phyloP scores from a whole-genome alignment of 2,888 invertebrate genomes.

The Craniophora ligustri region DNA sequence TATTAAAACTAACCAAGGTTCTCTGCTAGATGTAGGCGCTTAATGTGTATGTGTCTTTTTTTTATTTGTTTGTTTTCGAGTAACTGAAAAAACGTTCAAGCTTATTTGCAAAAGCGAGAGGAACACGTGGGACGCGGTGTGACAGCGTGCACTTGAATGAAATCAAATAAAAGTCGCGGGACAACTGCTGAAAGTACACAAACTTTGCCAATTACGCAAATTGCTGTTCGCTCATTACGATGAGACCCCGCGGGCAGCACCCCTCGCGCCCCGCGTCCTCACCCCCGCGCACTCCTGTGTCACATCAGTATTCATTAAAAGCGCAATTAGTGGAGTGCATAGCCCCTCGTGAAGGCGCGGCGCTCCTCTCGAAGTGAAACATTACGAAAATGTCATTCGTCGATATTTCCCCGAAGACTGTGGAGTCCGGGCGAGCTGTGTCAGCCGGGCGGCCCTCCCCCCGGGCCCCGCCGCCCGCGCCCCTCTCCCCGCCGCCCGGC shows the following conservation, averaged over 20 bases:
- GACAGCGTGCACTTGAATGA: neutral
- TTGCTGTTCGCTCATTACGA: slow-evolving; percentile 60
- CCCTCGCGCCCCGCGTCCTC: slow-evolving; percentile 5
- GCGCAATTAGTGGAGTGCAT: slow-evolving; percentile 81
- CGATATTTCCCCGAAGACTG: slow-evolving; percentile 80
- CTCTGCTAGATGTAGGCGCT: too few species aligned
- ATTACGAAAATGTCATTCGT: slow-evolving; percentile 81
- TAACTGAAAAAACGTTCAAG: too few species aligned
- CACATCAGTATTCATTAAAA: slow-evolving; percentile 76
- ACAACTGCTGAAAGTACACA: slow-evolving; percentile 38
- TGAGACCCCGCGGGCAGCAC: slow-evolving; percentile 3
- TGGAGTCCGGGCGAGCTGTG: slow-evolving; percentile 52
- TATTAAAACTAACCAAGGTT: too few species aligned
- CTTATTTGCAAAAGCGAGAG: neutral
- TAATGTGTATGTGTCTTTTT: too few species aligned
- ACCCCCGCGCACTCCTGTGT: slow-evolving; percentile 28
- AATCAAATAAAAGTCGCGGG: slow-evolving; percentile 47
- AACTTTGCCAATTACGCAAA: slow-evolving; percentile 70
- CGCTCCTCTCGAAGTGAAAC: slow-evolving; percentile 69
- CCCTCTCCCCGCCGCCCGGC: slow-evolving; percentile 3
- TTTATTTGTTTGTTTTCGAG: too few species aligned
- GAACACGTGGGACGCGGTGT: neutral
- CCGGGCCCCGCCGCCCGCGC: slow-evolving; percentile 8
- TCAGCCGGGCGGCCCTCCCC: slow-evolving; percentile 22
- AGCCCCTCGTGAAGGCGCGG: slow-evolving; percentile 54